Base-by-base conservation (phyloP, 1,140 invertebrate genomes). In the Harpegnathos saltator region DNA sequence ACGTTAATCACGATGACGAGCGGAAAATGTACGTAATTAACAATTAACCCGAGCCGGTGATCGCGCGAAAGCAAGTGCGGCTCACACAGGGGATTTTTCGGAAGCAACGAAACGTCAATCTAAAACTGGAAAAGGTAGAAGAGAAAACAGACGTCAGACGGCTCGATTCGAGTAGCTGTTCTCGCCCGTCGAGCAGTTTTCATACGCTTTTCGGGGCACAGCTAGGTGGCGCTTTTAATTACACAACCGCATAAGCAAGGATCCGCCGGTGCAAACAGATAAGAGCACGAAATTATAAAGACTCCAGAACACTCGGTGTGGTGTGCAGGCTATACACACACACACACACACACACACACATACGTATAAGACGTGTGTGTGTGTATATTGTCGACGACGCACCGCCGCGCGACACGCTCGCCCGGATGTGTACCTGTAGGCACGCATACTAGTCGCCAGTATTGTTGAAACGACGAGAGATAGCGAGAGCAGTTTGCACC, bases 231-330 rank as follows among this genome's bases (percentile, higher is more conserved):
- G 19, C 48, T 89, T 33, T 74, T 89, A 89, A 89, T 89, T 88
- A 74, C 84, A 82, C 83, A 82, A 82, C 59, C 82, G 19, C 17
- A 0, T 56, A 33, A 84, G 12, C 56, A 33, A 69, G 52, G 72
- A 86, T 85, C 82, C 58, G 62, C n/a, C 62, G 56, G 59, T 71
- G 87, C 24, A 88, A 89, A 89, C 75, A 88, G 87, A 89, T 89
- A 89, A 89, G 75, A 82, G n/a, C 62, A 38, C 81, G 56, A 88
- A 85, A 83, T 88, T 82, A 75, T 71, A 52, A 89, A 75, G 50
- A 33, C 22, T 44, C 56, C 63, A 75, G 71, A 19, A 50, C 59
- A 84, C 58, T 75, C 69, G 61, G 72, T 56, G 85, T 54, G 85
- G 62, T 29, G 62, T 44, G 66, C 56, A 62, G 59, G 15, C n/a